These are phyloP conservation scores for Andrena fulva DNA, from an alignment of 2,888 invertebrate genomes.

Conservation along the genomic window DNA sequence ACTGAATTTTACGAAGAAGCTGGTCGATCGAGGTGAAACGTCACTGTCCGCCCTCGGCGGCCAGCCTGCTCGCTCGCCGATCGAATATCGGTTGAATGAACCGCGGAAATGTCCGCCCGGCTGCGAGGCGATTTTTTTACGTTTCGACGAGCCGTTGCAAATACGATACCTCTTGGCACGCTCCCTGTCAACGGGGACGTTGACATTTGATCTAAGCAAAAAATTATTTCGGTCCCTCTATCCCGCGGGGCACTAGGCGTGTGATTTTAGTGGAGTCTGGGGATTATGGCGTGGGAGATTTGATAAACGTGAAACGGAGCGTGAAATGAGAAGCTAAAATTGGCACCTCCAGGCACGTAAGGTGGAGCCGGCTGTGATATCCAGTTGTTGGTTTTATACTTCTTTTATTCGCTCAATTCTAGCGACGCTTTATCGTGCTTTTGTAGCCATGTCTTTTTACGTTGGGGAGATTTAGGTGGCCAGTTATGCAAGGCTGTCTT, in stretches of 20 bases:
- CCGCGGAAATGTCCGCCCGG: neutral
- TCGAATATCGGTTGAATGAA: conserved; percentile 35
- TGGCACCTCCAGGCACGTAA: neutral
- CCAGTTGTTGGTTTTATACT: neutral
- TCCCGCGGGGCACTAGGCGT: neutral
- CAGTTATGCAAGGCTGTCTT: neutral
- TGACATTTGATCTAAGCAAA: conserved; percentile 11
- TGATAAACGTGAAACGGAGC: neutral
- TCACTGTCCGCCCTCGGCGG: neutral
- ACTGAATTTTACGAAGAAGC: conserved; percentile 65
- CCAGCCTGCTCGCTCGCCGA: neutral
- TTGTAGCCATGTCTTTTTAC: neutral
- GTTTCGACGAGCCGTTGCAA: neutral
- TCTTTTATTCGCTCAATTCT: neutral
- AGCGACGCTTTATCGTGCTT: neutral
- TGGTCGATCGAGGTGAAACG: conserved; percentile 29
- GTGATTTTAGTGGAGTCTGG: neutral
- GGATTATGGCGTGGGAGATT: neutral
- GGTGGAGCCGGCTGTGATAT: neutral
- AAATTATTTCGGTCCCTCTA: neutral
- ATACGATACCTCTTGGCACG: conserved; percentile 15
- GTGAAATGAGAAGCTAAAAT: conserved; percentile 7
- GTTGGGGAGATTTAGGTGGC: neutral
- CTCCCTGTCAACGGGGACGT: conserved; percentile 34
- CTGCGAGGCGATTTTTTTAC: neutral